Conservation (phyloP, 2,888 invertebrate species). For the Tipula unca region DNA sequence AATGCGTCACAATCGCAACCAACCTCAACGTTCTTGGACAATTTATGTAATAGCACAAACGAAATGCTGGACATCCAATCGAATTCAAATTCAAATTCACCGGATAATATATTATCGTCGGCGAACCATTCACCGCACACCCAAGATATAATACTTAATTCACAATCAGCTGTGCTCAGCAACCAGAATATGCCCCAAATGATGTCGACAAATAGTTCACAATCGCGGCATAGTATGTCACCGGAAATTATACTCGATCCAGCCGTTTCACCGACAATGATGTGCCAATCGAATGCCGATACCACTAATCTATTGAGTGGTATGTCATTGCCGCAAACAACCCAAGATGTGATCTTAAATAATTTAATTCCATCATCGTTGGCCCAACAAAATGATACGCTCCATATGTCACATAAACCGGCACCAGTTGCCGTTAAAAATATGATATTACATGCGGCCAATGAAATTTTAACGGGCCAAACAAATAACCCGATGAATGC, state of each 20-base stretch:
- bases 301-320: constrained; percentile 33
- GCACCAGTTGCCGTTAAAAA: constrained; percentile 58
- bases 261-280: constrained; percentile 52
- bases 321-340: constrained; percentile 34
- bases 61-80: constrained; percentile 24
- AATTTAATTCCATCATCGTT: constrained; percentile 17
- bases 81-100: constrained; percentile 36
- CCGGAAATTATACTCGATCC: constrained; percentile 54
- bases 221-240: constrained; percentile 38
- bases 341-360: constrained; percentile 32
- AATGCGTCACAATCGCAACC: constrained; percentile 19
- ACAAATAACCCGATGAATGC: constrained; percentile 34
- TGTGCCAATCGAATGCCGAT: constrained; percentile 41
- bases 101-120: constrained; percentile 38
- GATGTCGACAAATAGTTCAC: constrained; percentile 22
- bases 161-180: constrained; percentile 37
- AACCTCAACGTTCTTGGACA: constrained; percentile 26
- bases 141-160: constrained; percentile 41
- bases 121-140: constrained; percentile 38
- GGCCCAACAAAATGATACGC: constrained; percentile 23
- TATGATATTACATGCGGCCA: constrained; percentile 67
- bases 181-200: constrained; percentile 28
- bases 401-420: constrained; percentile 22
- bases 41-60: neutral
- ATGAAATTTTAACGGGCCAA: constrained; percentile 58